A percentile compares a stretch with the other conserved stretches of the same genome.
Conservation (phyloP, 2,888 invertebrate species). For the Andricus quercusramuli region DNA sequence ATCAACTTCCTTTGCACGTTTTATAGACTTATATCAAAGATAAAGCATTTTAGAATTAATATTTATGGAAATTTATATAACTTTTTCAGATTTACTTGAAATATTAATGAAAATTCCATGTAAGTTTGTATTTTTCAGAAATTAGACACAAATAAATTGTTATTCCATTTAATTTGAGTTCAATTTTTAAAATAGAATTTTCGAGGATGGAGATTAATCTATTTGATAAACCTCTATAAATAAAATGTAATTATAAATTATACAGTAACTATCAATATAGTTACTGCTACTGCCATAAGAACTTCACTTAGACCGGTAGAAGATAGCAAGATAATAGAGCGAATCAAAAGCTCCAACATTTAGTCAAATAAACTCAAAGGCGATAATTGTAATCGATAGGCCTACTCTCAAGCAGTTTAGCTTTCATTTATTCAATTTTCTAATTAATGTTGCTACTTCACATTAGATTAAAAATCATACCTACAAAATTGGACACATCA, state of each 20-base stretch:
- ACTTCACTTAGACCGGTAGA: constrained; percentile 17
- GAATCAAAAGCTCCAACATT: constrained; percentile 12
- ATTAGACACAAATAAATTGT: no score
- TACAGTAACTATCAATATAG: constrained; percentile 3
- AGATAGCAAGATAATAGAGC: neutral
- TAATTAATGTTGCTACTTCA: constrained; percentile 14
- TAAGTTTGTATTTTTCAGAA: no score
- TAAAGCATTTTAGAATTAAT: neutral
- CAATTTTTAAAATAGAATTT: no score
- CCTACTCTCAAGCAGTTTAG: constrained; percentile 3
- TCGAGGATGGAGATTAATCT: no score
- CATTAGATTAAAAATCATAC: neutral
- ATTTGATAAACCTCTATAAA: neutral
- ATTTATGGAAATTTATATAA: no score
- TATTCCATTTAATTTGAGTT: no score
- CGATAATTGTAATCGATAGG: constrained; percentile 19
- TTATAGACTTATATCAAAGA: neutral
- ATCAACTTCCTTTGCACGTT: neutral
- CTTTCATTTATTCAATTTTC: constrained; percentile 8
- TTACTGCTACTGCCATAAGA: constrained; percentile 31
- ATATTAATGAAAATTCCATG: no score
- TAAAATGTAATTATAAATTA: neutral
- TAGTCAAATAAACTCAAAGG: constrained; percentile 21
- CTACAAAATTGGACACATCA: neutral
- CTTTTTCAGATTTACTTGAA: no score